Evolutionary conservation across 2,888 invertebrate genomes (phyloP).

Genomic region (Tetragonisca angustula): DNA sequence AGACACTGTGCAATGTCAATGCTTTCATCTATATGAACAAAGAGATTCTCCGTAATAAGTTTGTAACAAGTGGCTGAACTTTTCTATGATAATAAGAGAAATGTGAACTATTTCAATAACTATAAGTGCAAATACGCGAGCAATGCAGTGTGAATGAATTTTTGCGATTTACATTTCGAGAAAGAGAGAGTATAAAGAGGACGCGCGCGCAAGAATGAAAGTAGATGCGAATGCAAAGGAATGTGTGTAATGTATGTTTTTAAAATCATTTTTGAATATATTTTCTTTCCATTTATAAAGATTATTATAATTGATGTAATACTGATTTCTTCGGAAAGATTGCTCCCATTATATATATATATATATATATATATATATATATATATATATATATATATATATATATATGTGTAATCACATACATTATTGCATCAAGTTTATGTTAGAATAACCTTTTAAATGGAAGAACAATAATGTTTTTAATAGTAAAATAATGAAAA

Average conservation of each 20-base stretch:
- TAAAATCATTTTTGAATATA: slow-evolving; percentile 34
- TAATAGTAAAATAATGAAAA: slow-evolving; percentile 14
- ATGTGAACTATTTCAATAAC: slow-evolving; percentile 46
- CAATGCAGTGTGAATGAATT: slow-evolving; percentile 38
- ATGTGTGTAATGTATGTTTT: slow-evolving; percentile 38
- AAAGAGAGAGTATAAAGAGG: slow-evolving; percentile 7
- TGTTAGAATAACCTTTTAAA: slow-evolving; percentile 11
- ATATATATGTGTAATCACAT: slow-evolving; percentile 20
- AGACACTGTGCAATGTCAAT: slow-evolving; percentile 60
- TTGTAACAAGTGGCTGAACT: slow-evolving; percentile 53
- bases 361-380: slow-evolving; percentile 27
- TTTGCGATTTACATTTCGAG: slow-evolving; percentile 26
- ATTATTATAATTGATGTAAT: slow-evolving; percentile 26
- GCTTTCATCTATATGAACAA: slow-evolving; percentile 48
- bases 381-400: slow-evolving; percentile 30
- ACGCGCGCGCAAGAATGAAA: slow-evolving; percentile 40
- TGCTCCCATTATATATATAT: slow-evolving; percentile 25
- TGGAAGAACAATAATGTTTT: slow-evolving; percentile 11
- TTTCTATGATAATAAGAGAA: slow-evolving; percentile 51
- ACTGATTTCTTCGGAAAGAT: slow-evolving; percentile 27
- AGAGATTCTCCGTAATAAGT: slow-evolving; percentile 46
- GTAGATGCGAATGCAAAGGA: slow-evolving; percentile 9
- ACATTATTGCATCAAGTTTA: slow-evolving; percentile 29
- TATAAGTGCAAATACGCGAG: slow-evolving; percentile 46
- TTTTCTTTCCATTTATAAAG: slow-evolving; percentile 41